Base-by-base conservation (phyloP, 2,797 vertebrate genomes). In the Cichlasoma orientale region DNA sequence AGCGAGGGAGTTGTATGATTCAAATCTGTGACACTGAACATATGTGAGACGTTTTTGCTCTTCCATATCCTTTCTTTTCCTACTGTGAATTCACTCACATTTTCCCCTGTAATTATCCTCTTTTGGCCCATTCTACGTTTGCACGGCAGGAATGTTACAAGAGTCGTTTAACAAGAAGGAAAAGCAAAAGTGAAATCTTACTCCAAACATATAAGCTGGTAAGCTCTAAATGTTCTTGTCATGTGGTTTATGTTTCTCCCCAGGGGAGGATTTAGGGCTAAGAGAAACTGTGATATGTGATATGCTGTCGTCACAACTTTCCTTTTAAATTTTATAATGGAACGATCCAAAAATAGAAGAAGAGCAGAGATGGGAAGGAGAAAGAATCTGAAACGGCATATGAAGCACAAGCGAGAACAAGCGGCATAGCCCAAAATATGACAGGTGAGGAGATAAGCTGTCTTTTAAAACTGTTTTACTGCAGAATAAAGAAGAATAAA, bases 1-100 rank as follows among this genome's bases (percentile, higher is more conserved):
- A 36, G 36, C 7, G 31, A 63, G 14, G 78, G 88, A 89, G 76
- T 82, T 84, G 86, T 88, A 75, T 75, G 87, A 82, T 79, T 31
- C 78, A 81, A 16, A 16, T 72, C 74, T 9, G 4, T 74, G 87
- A 91, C 86, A 83, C 76, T 91, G 89, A 80, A 80, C 82, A 58
- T 55, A 16, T n/a, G 55, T 21, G 71, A 58, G 68, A 71, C 73
- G 74, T 59, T 61, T 4, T 4, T 3, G 1, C 56, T 54, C 23
- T 13, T 72, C 13, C 1, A 2, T 53, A 14, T 79, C 56, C 25
- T 47, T 80, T 21, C 14, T 69, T 18, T 77, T 59, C 72, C 38
- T 50, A 4, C 1, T 18, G 13, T 41, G 58, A 19, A 56, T 73
- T 78, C 25, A 14, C 55, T 61, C 23, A 80, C 55, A 44, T 68